Evolutionary conservation across 2,797 vertebrate genomes (phyloP), one percentile per base, ranked within the genome.

Genomic region (Menidia menidia): DNA sequence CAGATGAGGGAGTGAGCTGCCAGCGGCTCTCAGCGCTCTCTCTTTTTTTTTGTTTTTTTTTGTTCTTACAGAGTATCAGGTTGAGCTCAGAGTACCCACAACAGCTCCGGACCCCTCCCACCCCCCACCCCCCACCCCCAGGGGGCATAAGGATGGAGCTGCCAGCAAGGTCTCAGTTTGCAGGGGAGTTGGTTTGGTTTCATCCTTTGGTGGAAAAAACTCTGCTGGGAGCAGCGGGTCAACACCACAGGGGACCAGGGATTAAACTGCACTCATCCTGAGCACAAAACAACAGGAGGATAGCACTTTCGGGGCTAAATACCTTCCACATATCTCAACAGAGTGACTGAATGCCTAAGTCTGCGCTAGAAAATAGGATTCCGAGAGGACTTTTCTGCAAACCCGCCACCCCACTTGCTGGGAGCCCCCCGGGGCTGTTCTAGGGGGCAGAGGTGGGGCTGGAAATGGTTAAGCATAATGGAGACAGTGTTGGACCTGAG

Each of bases 381-480:
- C 75, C 61, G 70, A 81, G 83, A 85, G 70, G 77, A 71, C 73
- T 73, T 70, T 68, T 54, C 69, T 78, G 52, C 57, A 32, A 6
- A 62, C 35, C 35, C 35, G 7, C 35, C 35, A 75, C 61, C 68
- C 75, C 63, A 13, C 68, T 65, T 66, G 70, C 84, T 88, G 78
- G 67, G 60, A 80, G 65, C 72, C 70, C 76, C 86, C 12, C 75
- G 19, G 62, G 78, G 87, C 76, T 75, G 79, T 81, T 75, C 78
- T 64, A 62, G 33, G 75, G 75, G 78, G 81, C 70, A 39, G 52
- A 79, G 85, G 83, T 69, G 88, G 84, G 80, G 81, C 84, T 89
- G 81, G 85, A 88, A 88, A 75, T 71, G 78, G 66, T 90, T 90
- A 87, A 71, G 68, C 50, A 87, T 89, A 89, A 90, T 89, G 75